Evolutionary conservation across 2,888 invertebrate species (phyloP), one percentile per base, ranked within the genome.

Genomic region (Andrena fulva): DNA sequence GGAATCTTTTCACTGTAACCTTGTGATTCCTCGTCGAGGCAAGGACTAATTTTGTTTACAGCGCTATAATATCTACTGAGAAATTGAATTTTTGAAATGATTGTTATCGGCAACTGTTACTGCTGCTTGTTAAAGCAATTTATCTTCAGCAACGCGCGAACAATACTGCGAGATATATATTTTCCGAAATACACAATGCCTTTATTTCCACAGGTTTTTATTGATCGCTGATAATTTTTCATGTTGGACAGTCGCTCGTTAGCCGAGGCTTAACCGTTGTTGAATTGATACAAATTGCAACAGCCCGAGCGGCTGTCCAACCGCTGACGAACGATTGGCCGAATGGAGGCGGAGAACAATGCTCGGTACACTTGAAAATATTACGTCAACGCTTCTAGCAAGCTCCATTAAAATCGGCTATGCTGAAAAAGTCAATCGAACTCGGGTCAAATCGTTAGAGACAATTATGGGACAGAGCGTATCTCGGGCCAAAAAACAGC

Each of bases 211-310:
- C 72, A 48, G 63, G 54, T 66, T 80, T 80, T 80, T 67, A 80
- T 80, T 68, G 80, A 80, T 80, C 80, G 66, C 8, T 52, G 72
- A 80, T 80, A 72, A 80, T 80, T 80, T 80, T 80, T 80, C 80
- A 80, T 63, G 80, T 80, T 72, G 72, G 62, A 79, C 80, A 72
- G 80, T 62, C 80, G 72, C 80, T 79, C 72, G 80, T 80, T 80
- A 80, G 80, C 20, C 80, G 72, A 72, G 72, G 72, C 80, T 80
- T 80, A 80, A 80, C 80, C 72, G 80, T 80, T 62, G 80, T 80
- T 80, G 72, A 80, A 80, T 80, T 80, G 80, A 80, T 80, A 80
- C 80, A 79, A 80, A 80, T 80, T 72, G 79, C 80, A 80, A 80
- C 80, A 63, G 80, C 24, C 77, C 71, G 80, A 72, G 72, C 72